These are phyloP conservation scores for Nephila pilipes DNA, from an alignment of 1,140 invertebrate genomes.

Conservation along the genomic window DNA sequence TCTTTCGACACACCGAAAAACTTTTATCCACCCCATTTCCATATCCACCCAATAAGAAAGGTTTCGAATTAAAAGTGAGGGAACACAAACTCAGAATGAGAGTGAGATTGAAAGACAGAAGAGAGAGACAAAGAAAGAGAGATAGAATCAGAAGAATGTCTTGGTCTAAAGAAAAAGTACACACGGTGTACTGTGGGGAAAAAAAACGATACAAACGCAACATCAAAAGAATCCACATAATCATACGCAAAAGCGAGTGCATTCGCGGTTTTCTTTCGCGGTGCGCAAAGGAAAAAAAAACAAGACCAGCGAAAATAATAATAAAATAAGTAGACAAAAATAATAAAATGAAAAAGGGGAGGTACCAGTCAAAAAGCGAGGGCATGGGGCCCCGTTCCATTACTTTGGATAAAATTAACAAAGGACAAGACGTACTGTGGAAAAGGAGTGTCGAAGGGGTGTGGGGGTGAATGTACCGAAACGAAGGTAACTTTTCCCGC, in stretches of 20 bases:
- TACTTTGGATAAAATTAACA: constrained; percentile 77
- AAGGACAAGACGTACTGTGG: constrained; percentile 35
- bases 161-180: constrained; percentile 4
- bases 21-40: neutral
- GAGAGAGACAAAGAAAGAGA: neutral
- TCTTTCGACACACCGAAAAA: neutral
- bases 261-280: constrained; percentile 44
- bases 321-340: constrained; percentile 64
- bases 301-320: constrained; percentile 24
- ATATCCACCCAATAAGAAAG: neutral
- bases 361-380: constrained; percentile 57
- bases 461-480: neutral
- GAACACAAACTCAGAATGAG: neutral
- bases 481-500: constrained; percentile 62
- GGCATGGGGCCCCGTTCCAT: constrained; percentile 62
- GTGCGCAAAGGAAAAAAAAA: constrained; percentile 29
- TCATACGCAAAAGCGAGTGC: constrained; percentile 34
- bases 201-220: constrained; percentile 8
- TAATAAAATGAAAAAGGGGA: constrained; percentile 18
- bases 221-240: constrained; percentile 70
- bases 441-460: neutral
- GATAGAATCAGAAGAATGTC: constrained; percentile 6
- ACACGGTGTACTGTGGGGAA: neutral
- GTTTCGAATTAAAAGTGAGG: constrained; percentile 55
- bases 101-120: neutral